Base-by-base conservation (phyloP, 2,888 invertebrate species). In the Hecatera dysodea region DNA sequence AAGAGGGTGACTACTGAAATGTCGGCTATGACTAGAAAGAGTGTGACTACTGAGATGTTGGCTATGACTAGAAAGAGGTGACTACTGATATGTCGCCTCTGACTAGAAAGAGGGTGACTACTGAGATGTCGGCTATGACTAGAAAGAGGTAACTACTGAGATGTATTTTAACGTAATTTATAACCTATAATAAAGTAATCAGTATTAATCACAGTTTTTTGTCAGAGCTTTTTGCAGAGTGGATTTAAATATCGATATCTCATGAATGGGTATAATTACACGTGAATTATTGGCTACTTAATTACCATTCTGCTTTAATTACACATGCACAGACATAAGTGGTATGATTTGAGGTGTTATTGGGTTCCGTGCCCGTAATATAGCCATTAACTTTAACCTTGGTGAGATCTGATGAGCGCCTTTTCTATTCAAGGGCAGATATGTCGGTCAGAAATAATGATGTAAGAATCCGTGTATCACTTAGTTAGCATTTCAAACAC, bases 331-430 rank as follows among this genome's bases (percentile, higher is more conserved):
- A 46, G 22, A 72, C 19, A 27, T 78, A 72, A 67, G 48, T 78
- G 67, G 50, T n/a, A 63, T 50, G 46, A 64, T 60, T 64, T 56
- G 66, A 67, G 61, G 24, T 55, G 44, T 77, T 67, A 52, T 63
- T 69, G 5, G 22, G 33, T 44, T 72, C 33, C 46, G 52, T 65
- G 33, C 29, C 24, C 22, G 53, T 60, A 52, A 78, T 50, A 44
- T 55, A 61, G 46, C 59, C 48, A 78, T 78, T 80, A 76, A 56
- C 52, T 64, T 57, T 70, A 52, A 53, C 78, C 81, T 80, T 80
- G 27, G 17, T 50, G 8, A 46, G 42, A 67, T 66, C 12, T 55
- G 75, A 75, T 67, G 59, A 46, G 44, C 42, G 22, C 42, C 52
- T 65, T 63, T 78, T 76, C 65, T 65, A 55, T 17, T 78, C 77